Evolutionary conservation across 2,888 invertebrate species (phyloP).

Genomic region (Cerastis rubricosa): DNA sequence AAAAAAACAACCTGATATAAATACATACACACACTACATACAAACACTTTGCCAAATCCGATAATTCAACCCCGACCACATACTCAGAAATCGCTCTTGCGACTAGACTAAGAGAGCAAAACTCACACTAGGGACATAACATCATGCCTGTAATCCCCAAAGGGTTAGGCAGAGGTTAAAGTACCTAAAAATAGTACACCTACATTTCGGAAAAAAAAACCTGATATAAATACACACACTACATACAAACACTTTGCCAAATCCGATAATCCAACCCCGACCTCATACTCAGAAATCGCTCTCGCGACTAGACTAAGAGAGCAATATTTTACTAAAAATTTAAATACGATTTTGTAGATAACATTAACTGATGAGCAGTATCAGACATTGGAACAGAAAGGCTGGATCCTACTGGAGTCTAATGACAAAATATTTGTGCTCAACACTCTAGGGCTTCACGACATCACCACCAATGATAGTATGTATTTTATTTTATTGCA

Average conservation of each 20-base stretch:
- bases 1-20: neutral
- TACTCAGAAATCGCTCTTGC: neutral
- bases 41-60: neutral
- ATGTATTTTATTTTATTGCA: conserved; percentile 39
- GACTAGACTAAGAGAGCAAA: neutral
- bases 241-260: neutral
- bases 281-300: neutral
- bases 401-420: conserved; percentile 85
- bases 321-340: neutral
- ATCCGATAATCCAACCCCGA: neutral
- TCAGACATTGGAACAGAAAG: conserved; percentile 82
- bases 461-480: conserved; percentile 84
- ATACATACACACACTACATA: neutral
- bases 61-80: neutral
- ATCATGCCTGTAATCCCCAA: no score
- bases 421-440: conserved; percentile 83
- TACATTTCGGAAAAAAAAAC: neutral
- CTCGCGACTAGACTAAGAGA: neutral
- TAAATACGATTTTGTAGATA: conserved; percentile 71
- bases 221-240: neutral
- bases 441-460: conserved; percentile 84
- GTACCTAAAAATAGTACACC: no score
- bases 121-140: no score
- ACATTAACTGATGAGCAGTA: conserved; percentile 85
- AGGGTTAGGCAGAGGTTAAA: no score